Evolutionary conservation across 2,888 invertebrate species (phyloP).

Genomic region (Choristoneura rosaceana): DNA sequence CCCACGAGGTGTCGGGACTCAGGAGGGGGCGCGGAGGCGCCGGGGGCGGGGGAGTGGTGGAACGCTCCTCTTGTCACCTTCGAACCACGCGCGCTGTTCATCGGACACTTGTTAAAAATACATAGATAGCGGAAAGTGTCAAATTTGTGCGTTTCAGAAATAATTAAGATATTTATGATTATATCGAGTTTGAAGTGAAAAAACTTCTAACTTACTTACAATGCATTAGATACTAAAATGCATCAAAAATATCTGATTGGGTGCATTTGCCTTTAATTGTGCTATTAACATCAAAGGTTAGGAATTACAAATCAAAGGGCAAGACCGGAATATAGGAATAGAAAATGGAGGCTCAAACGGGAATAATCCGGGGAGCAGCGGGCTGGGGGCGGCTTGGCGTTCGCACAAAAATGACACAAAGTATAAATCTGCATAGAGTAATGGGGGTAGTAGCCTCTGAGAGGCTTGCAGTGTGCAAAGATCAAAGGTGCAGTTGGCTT

Average conservation of each 20-base stretch:
- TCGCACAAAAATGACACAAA: slow-evolving; percentile 82
- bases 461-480: slow-evolving; percentile 69
- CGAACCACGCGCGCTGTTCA: not conserved
- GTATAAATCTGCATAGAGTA: slow-evolving; percentile 83
- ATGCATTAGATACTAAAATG: too few relatives aligned
- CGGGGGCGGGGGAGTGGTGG: slow-evolving; percentile 44
- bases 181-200: not conserved
- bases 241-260: not conserved
- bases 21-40: slow-evolving; percentile 50
- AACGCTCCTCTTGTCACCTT: slow-evolving; percentile 34
- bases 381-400: slow-evolving; percentile 55
- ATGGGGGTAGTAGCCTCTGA: slow-evolving; percentile 76
- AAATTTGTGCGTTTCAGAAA: not conserved
- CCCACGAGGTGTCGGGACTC: slow-evolving; percentile 51
- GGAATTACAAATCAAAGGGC: slow-evolving; percentile 19
- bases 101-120: not conserved
- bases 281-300: slow-evolving; percentile 7
- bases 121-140: not conserved
- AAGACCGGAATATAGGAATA: slow-evolving; percentile 18
- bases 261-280: not conserved
- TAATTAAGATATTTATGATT: not conserved
- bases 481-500: slow-evolving; percentile 71
- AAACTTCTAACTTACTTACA: too few relatives aligned
- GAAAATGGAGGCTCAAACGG: slow-evolving; percentile 29
- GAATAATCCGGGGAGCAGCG: slow-evolving; percentile 44